Evolutionary conservation across 2,888 invertebrate species (phyloP).

Genomic region (Blomia tropicalis): DNA sequence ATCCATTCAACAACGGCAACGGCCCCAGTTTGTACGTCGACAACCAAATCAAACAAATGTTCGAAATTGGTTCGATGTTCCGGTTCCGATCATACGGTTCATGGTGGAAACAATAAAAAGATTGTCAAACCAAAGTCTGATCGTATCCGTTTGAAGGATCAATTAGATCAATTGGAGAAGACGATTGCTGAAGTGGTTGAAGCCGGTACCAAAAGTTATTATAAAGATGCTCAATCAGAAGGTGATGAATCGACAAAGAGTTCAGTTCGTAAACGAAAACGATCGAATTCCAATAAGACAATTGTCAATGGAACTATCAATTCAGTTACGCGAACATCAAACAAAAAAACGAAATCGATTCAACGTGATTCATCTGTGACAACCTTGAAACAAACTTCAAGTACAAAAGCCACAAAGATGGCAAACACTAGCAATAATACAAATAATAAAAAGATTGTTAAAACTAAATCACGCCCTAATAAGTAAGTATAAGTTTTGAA

Average conservation of each 20-base stretch:
- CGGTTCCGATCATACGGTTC: too few relatives aligned
- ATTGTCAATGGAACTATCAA: background rate
- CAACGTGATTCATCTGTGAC: background rate
- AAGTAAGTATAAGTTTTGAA: conserved; percentile 1
- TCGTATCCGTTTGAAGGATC: background rate
- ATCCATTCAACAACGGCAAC: too few relatives aligned
- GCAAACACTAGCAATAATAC: background rate
- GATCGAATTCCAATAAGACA: background rate
- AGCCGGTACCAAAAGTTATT: background rate
- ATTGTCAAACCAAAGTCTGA: background rate
- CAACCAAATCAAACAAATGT: too few relatives aligned
- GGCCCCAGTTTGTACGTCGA: too few relatives aligned
- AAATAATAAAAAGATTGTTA: background rate
- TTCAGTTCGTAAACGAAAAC: background rate
- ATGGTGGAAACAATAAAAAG: too few relatives aligned
- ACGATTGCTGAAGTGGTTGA: background rate
- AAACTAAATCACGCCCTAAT: background rate
- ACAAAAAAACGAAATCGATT: background rate
- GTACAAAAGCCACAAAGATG: too few relatives aligned
- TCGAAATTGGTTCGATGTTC: too few relatives aligned
- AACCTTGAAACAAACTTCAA: too few relatives aligned
- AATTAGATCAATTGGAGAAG: too few relatives aligned
- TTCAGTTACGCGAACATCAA: background rate
- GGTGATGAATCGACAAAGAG: background rate
- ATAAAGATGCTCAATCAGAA: background rate